Conservation (phyloP, 1,140 invertebrate genomes). For the Lasioglossum baleicum region DNA sequence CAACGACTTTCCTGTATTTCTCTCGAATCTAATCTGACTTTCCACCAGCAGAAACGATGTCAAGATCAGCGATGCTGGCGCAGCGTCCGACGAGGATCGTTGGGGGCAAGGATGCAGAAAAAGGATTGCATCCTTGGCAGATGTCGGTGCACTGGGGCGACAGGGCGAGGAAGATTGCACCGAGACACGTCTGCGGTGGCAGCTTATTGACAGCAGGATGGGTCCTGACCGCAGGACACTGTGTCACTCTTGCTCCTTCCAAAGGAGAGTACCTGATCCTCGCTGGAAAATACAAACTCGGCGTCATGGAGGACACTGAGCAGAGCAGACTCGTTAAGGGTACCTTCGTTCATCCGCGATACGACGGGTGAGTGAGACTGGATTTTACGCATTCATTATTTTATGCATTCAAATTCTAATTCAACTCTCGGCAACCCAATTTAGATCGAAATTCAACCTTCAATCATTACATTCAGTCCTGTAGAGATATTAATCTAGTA, state of each 20-base stretch:
- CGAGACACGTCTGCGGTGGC: constrained; percentile 79
- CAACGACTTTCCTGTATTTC: background rate
- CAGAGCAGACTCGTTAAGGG: constrained; percentile 67
- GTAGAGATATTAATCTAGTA: too few relatives aligned
- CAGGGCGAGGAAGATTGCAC: constrained; percentile 33
- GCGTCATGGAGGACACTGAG: constrained; percentile 70
- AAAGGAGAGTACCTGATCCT: constrained; percentile 65
- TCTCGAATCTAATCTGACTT: background rate
- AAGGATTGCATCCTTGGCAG: constrained; percentile 75
- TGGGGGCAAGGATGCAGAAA: constrained; percentile 63
- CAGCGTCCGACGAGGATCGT: constrained; percentile 62
- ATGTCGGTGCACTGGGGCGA: constrained; percentile 73
- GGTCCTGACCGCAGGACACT: constrained; percentile 81
- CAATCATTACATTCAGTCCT: too few relatives aligned
- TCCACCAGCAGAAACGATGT: constrained; percentile 19
- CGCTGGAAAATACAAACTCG: constrained; percentile 75
- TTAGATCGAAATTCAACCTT: too few relatives aligned
- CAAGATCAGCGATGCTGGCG: constrained; percentile 49
- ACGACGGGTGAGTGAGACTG: constrained; percentile 59
- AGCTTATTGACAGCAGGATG: constrained; percentile 77
- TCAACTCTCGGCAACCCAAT: too few relatives aligned
- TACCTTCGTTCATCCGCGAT: constrained; percentile 68
- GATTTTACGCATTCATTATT: too few relatives aligned
- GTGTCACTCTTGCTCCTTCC: constrained; percentile 64
- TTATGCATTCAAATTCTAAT: too few relatives aligned